A percentile compares a stretch with the other conserved stretches of the same genome.
Conservation (phyloP, 1,140 invertebrate species). For the Megathymus violae region DNA sequence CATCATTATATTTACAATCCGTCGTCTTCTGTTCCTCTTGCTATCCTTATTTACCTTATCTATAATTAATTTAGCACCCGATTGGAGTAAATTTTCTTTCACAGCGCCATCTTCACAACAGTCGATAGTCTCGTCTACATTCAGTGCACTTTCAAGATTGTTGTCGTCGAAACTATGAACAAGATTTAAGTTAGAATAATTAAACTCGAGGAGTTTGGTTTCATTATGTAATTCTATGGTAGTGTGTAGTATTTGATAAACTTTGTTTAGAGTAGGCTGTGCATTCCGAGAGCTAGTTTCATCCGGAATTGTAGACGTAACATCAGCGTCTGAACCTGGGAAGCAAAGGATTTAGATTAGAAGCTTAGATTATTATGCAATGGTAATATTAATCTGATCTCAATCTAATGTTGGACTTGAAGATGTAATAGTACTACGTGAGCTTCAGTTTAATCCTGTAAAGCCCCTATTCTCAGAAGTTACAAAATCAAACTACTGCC, state of each 20-base stretch:
- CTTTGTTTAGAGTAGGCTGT: conserved; percentile 67
- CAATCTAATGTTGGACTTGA: too few species aligned
- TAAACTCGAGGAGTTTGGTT: conserved; percentile 44
- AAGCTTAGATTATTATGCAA: not conserved
- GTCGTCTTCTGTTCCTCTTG: conserved; percentile 59
- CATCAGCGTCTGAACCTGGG: conserved; percentile 71
- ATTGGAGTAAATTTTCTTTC: conserved; percentile 39
- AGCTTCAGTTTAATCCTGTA: too few species aligned
- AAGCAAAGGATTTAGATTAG: not conserved
- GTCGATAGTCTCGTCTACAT: conserved; percentile 45
- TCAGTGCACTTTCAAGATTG: conserved; percentile 43
- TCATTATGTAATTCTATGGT: conserved; percentile 51
- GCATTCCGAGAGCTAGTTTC: conserved; percentile 49
- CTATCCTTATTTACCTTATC: conserved; percentile 43
- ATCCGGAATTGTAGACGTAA: conserved; percentile 49
- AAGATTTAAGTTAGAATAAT: conserved; percentile 50
- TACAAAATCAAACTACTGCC: too few species aligned
- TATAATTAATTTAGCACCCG: conserved; percentile 51
- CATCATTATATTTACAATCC: conserved; percentile 56
- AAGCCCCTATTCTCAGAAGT: too few species aligned
- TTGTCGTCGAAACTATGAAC: conserved; percentile 54
- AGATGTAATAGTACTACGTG: too few species aligned
- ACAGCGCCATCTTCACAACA: conserved; percentile 47
- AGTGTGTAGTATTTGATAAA: conserved; percentile 73
- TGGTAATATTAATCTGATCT: too few species aligned